Conservation (phyloP, 2,888 invertebrate genomes). For the Athalia rosae region DNA sequence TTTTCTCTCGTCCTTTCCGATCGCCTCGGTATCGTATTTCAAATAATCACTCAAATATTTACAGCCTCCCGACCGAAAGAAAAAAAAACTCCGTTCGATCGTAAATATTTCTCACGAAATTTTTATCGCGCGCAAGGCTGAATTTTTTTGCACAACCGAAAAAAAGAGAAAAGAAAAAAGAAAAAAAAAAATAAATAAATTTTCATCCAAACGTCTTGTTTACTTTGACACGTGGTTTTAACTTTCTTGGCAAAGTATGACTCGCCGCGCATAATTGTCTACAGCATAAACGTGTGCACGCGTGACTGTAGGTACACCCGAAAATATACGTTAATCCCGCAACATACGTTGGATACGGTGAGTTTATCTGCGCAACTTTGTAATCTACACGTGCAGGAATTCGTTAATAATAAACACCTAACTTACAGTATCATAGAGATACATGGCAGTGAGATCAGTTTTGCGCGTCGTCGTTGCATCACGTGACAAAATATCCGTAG, state of each 20-base stretch:
- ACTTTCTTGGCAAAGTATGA: too few relatives aligned
- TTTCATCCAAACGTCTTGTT: background rate
- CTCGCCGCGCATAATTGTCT: too few relatives aligned
- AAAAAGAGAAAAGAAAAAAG: too few relatives aligned
- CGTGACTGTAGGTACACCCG: too few relatives aligned
- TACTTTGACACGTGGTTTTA: background rate
- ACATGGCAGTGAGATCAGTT: too few relatives aligned
- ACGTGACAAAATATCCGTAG: background rate
- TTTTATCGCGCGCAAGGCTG: background rate
- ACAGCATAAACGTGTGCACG: too few relatives aligned
- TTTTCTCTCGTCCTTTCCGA: background rate
- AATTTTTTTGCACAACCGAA: too few relatives aligned
- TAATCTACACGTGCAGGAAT: constrained; percentile 9
- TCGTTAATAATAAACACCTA: background rate
- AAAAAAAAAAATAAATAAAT: too few relatives aligned
- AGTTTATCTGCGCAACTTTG: background rate
- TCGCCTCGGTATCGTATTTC: background rate
- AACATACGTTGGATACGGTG: background rate
- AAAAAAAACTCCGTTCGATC: background rate
- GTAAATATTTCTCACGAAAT: background rate
- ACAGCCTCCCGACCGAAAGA: background rate
- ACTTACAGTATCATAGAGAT: too few relatives aligned
- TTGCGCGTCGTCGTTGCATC: background rate
- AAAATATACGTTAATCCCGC: background rate
- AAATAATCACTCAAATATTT: constrained; percentile 27